Conservation (phyloP, 2,113 vertebrate genomes). For the Naja naja region DNA sequence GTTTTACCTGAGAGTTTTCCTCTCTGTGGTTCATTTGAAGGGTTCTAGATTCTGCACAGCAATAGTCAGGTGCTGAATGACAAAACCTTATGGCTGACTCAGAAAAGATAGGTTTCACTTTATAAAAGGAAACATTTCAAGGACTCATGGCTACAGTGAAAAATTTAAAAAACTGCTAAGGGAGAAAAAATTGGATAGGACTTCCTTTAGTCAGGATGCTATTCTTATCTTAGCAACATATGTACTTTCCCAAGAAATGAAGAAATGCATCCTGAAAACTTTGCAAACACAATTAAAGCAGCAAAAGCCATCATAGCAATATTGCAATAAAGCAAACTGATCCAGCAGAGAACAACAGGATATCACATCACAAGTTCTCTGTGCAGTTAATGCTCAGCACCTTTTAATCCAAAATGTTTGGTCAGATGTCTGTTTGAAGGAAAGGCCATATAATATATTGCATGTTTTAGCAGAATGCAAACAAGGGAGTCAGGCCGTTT, state of each 20-base stretch:
- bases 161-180: background rate
- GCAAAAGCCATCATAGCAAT: background rate
- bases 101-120: background rate
- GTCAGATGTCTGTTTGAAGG: background rate
- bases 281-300: background rate
- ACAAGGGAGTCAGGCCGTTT: slow-evolving; percentile 32
- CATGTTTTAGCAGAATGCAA: slow-evolving; percentile 14
- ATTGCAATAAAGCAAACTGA: background rate
- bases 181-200: background rate
- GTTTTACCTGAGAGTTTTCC: background rate
- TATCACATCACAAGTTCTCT: background rate
- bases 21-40: background rate
- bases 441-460: slow-evolving; percentile 1
- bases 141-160: background rate
- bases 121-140: background rate
- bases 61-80: background rate
- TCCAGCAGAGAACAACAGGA: background rate
- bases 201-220: background rate
- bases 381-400: too few relatives aligned
- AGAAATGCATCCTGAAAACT: background rate
- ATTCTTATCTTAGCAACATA: background rate
- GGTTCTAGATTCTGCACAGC: background rate
- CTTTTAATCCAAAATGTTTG: background rate
- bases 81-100: background rate
- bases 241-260: background rate